These are phyloP conservation scores for Lobophora halterata DNA, from an alignment of 2,888 invertebrate genomes.

Conservation along the genomic window DNA sequence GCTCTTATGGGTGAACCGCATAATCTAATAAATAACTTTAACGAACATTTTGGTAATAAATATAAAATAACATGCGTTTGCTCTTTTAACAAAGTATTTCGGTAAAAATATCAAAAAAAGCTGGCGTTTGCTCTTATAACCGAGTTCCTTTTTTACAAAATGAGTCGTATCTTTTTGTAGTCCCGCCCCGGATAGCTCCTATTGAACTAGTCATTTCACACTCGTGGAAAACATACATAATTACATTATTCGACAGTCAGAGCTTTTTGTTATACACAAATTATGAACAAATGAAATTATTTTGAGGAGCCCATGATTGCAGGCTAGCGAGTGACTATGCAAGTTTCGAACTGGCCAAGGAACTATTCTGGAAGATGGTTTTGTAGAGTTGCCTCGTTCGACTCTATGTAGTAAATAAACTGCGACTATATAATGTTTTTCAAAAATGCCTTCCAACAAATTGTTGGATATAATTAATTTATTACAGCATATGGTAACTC, in stretches of 20 bases:
- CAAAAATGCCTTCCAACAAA: no score
- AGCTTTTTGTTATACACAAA: constrained; percentile 71
- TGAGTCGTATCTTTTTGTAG: constrained; percentile 47
- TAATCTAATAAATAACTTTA: no score
- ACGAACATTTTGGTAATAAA: no score
- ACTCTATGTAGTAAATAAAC: no score
- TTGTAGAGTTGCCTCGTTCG: background rate
- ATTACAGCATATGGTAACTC: no score
- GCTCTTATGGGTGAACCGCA: no score
- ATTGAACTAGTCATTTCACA: constrained; percentile 76
- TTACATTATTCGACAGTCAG: constrained; percentile 69
- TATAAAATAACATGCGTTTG: no score
- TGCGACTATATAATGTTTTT: no score
- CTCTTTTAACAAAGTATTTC: no score
- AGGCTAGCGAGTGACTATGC: constrained; percentile 61
- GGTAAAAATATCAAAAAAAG: constrained; percentile 6
- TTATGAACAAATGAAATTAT: constrained; percentile 74
- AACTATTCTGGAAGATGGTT: constrained; percentile 32
- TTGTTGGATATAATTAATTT: no score
- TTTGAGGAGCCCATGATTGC: constrained; percentile 72
- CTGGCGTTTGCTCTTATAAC: constrained; percentile 9
- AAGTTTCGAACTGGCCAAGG: constrained; percentile 37
- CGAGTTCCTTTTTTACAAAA: constrained; percentile 32
- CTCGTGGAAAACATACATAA: constrained; percentile 70
- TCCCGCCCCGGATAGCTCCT: constrained; percentile 30